Evolutionary conservation across 2,888 invertebrate genomes (phyloP).

Genomic region (Liposcelis brunnea): DNA sequence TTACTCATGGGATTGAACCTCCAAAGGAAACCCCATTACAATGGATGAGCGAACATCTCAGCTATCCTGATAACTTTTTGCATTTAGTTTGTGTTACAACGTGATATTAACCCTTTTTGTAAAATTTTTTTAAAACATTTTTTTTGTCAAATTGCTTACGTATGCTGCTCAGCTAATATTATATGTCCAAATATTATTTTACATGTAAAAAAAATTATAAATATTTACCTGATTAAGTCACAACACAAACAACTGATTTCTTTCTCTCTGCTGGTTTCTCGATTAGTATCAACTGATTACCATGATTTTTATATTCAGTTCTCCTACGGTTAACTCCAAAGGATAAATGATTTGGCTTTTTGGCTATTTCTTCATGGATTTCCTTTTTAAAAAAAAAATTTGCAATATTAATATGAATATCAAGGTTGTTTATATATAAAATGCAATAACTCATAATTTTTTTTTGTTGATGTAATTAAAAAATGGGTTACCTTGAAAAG

Average conservation of each 20-base stretch:
- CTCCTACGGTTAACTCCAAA: slow-evolving; percentile 25
- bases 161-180: slow-evolving; percentile 2
- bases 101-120: slow-evolving; percentile 14
- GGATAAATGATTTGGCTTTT: slow-evolving; percentile 21
- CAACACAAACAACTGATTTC: neutral
- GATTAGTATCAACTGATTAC: slow-evolving; percentile 24
- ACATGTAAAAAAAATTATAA: slow-evolving; percentile 3
- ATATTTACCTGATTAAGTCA: slow-evolving; percentile 1
- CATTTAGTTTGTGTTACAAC: slow-evolving; percentile 46
- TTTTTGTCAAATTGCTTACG: slow-evolving; percentile 3
- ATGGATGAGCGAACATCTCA: slow-evolving; percentile 95
- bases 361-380: slow-evolving; percentile 18
- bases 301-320: slow-evolving; percentile 24
- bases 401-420: no score
- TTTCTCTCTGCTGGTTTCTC: slow-evolving; percentile 16
- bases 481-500: slow-evolving; percentile 23
- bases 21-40: slow-evolving; percentile 80
- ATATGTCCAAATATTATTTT: slow-evolving; percentile 1
- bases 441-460: no score
- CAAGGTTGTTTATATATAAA: no score
- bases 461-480: neutral
- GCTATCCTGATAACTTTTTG: slow-evolving; percentile 96
- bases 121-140: neutral
- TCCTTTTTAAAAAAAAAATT: slow-evolving; percentile 20
- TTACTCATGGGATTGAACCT: slow-evolving; percentile 79